Evolutionary conservation across 2,888 invertebrate genomes (phyloP).

Genomic region (Drosophila picticornis): DNA sequence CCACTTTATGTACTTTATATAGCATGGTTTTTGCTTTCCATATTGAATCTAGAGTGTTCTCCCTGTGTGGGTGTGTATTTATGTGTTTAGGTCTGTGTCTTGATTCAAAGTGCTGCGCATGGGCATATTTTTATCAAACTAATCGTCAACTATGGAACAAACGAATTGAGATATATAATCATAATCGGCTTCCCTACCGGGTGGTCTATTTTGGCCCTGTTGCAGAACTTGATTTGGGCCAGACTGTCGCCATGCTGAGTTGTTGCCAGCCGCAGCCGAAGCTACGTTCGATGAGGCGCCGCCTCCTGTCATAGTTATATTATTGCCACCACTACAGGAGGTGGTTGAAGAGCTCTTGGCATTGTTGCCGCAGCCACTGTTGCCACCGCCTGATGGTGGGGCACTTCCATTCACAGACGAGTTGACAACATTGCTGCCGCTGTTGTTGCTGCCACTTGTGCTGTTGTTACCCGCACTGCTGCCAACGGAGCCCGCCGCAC

Average conservation of each 20-base stretch:
- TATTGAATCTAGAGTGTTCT: slow-evolving; percentile 41
- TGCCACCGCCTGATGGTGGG: slow-evolving; percentile 16
- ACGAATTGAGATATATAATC: slow-evolving; percentile 85
- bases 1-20: slow-evolving; percentile 66
- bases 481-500: slow-evolving; percentile 24
- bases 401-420: slow-evolving; percentile 46
- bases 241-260: slow-evolving; percentile 74
- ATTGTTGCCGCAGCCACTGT: slow-evolving; percentile 25
- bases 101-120: slow-evolving; percentile 55
- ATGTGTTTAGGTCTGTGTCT: slow-evolving; percentile 31
- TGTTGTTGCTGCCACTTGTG: slow-evolving; percentile 10
- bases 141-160: slow-evolving; percentile 85
- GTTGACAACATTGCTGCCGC: slow-evolving; percentile 9
- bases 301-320: slow-evolving; percentile 37
- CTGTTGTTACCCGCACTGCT: slow-evolving; percentile 31
- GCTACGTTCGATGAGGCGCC: slow-evolving; percentile 35
- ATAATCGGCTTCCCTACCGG: slow-evolving; percentile 84
- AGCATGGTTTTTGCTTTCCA: slow-evolving; percentile 56
- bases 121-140: slow-evolving; percentile 46
- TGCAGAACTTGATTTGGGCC: slow-evolving; percentile 81
- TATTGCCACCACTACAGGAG: slow-evolving; percentile 69
- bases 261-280: slow-evolving; percentile 48
- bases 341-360: slow-evolving; percentile 44
- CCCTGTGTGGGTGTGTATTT: slow-evolving; percentile 2
- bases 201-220: slow-evolving; percentile 82